phyloP scores from a whole-genome alignment of 2,888 invertebrate species.

The Suillia variegata region DNA sequence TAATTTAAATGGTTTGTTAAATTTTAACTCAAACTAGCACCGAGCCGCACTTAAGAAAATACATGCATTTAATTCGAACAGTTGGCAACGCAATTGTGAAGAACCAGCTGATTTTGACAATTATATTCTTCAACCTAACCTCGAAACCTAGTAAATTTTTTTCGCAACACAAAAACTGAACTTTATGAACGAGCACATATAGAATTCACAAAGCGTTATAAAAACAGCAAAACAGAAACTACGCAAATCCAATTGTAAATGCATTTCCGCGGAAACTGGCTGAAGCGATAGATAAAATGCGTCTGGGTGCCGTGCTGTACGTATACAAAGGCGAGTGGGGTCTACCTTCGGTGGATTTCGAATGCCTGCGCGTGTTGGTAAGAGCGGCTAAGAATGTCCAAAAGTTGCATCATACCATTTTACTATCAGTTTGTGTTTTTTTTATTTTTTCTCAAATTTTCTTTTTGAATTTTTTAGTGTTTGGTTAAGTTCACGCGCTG shows the following conservation, averaged over 20 bases:
- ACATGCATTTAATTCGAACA: no score
- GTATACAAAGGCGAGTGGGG: constrained; percentile 90
- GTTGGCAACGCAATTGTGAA: background rate
- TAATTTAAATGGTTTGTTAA: background rate
- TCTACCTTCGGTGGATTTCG: constrained; percentile 81
- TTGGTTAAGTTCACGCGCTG: constrained; percentile 78
- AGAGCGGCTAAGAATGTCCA: constrained; percentile 45
- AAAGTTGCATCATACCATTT: constrained; percentile 44
- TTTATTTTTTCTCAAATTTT: background rate
- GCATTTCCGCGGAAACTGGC: background rate
- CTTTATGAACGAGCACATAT: background rate
- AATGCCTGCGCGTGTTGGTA: constrained; percentile 82
- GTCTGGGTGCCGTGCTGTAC: constrained; percentile 65
- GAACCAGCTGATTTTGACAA: constrained; percentile 20
- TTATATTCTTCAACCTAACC: constrained; percentile 20
- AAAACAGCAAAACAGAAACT: background rate
- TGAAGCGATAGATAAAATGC: constrained; percentile 38
- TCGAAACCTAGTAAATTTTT: background rate
- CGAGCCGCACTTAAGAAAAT: background rate
- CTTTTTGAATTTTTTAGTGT: constrained; percentile 61
- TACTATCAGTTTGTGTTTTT: constrained; percentile 2
- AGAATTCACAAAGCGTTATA: no score
- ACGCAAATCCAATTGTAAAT: constrained; percentile 8
- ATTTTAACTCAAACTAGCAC: background rate
- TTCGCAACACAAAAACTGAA: background rate